Conservation (phyloP, 2,113 vertebrate species). For the Glaucidium brasilianum region DNA sequence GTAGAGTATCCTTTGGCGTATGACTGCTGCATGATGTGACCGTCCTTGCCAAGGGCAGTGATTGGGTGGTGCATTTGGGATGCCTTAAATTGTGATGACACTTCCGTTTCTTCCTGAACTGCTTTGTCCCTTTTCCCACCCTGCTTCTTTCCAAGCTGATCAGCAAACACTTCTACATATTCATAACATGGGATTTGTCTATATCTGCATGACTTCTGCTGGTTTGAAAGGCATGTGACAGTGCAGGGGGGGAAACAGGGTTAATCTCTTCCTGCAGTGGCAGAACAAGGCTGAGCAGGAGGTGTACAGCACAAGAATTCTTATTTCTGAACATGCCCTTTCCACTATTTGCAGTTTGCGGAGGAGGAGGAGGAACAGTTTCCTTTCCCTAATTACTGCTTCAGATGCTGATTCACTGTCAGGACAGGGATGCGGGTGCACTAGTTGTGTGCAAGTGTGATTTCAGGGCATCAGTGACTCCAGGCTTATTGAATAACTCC, state of each 20-base stretch:
- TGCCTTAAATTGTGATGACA: neutral
- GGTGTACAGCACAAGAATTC: neutral
- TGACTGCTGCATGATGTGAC: neutral
- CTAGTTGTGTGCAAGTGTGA: neutral
- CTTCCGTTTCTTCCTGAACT: neutral
- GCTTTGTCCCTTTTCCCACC: neutral
- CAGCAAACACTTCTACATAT: neutral
- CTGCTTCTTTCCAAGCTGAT: neutral
- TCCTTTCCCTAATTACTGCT: neutral
- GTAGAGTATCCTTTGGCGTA: neutral
- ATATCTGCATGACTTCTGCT: neutral
- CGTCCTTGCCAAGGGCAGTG: neutral
- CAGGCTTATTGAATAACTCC: neutral
- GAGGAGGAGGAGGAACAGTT: neutral
- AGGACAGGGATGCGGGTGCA: fast-evolving
- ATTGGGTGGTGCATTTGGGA: neutral
- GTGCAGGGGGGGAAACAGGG: neutral
- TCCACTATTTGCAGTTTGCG: neutral
- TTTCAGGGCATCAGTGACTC: neutral
- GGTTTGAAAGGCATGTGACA: conserved; percentile 1
- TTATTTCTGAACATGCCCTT: neutral
- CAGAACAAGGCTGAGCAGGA: neutral
- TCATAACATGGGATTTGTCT: neutral
- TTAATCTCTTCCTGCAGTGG: neutral
- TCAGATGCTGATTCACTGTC: neutral